Evolutionary conservation across 2,797 vertebrate genomes (phyloP).

Genomic region (Sciaenops ocellatus): DNA sequence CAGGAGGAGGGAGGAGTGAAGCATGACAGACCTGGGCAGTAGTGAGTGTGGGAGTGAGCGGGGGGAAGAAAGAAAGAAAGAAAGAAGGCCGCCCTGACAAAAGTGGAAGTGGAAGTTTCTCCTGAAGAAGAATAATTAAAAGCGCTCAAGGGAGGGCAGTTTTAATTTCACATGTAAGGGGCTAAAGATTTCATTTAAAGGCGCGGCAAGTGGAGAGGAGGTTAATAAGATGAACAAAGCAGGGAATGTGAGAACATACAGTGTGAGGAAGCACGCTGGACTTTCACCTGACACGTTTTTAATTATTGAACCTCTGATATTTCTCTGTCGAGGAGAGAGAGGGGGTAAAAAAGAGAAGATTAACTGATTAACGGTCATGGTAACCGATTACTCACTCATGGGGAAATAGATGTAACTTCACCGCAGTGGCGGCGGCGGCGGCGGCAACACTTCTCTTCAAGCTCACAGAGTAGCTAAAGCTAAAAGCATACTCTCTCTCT

Average conservation of each 20-base stretch:
- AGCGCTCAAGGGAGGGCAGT: slow-evolving; percentile 90
- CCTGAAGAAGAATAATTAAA: slow-evolving; percentile 91
- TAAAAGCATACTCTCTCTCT: slow-evolving; percentile 61
- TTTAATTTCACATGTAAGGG: slow-evolving; percentile 92
- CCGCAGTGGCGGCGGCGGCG: slow-evolving; percentile 9
- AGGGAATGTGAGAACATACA: slow-evolving; percentile 88
- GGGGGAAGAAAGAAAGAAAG: slow-evolving; percentile 47
- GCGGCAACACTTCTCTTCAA: slow-evolving; percentile 55
- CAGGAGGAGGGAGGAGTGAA: slow-evolving; percentile 82
- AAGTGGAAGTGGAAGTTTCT: slow-evolving; percentile 89
- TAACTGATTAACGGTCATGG: slow-evolving; percentile 86
- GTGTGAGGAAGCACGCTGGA: slow-evolving; percentile 85
- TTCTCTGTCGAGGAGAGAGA: slow-evolving; percentile 79
- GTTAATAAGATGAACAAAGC: slow-evolving; percentile 92
- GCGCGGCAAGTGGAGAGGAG: slow-evolving; percentile 85
- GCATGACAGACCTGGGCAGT: slow-evolving; percentile 87
- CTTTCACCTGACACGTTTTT: slow-evolving; percentile 92
- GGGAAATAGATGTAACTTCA: slow-evolving; percentile 78
- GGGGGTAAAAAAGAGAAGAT: slow-evolving; percentile 81
- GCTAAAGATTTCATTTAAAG: slow-evolving; percentile 93
- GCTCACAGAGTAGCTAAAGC: slow-evolving; percentile 53
- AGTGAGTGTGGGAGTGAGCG: slow-evolving; percentile 75
- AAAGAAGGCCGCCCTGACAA: slow-evolving; percentile 79
- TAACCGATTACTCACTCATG: slow-evolving; percentile 83
- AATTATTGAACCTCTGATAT: slow-evolving; percentile 89